A percentile compares a stretch with the other conserved stretches of the same genome.
Evolutionary conservation across 2,888 invertebrate genomes (phyloP).

Genomic region (Sabatieria punctata): DNA sequence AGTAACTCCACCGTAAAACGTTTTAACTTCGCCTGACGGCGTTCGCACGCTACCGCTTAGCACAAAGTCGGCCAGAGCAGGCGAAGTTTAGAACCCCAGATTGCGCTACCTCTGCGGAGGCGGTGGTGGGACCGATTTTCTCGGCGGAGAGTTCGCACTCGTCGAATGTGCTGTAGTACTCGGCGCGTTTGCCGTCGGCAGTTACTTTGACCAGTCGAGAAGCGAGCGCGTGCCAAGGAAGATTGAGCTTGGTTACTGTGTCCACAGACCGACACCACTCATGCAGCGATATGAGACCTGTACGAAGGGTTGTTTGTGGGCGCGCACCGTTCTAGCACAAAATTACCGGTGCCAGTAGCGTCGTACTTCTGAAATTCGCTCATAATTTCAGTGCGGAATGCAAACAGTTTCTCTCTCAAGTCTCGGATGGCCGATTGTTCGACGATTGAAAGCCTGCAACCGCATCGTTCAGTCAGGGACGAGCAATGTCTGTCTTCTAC

Average conservation of each 20-base stretch:
- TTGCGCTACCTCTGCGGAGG: neutral
- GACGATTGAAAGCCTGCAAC: conserved; percentile 53
- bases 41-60: too few species aligned
- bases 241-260: conserved; percentile 52
- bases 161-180: conserved; percentile 45
- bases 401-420: conserved; percentile 57
- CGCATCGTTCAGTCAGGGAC: too few species aligned
- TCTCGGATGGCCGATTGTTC: conserved; percentile 72
- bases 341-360: conserved; percentile 48
- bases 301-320: conserved; percentile 6
- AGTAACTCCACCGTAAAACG: too few species aligned
- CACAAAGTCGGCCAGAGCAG: neutral
- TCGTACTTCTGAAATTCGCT: conserved; percentile 55
- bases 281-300: conserved; percentile 56
- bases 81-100: neutral
- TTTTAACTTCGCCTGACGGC: too few species aligned
- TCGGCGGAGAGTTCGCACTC: conserved; percentile 21
- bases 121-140: neutral
- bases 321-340: neutral
- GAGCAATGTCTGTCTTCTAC: conserved; percentile 18
- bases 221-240: conserved; percentile 62
- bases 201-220: conserved; percentile 54
- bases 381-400: conserved; percentile 51
- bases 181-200: conserved; percentile 46
- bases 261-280: conserved; percentile 76